Base-by-base conservation (phyloP, 2,888 invertebrate genomes). In the Hesperia comma region DNA sequence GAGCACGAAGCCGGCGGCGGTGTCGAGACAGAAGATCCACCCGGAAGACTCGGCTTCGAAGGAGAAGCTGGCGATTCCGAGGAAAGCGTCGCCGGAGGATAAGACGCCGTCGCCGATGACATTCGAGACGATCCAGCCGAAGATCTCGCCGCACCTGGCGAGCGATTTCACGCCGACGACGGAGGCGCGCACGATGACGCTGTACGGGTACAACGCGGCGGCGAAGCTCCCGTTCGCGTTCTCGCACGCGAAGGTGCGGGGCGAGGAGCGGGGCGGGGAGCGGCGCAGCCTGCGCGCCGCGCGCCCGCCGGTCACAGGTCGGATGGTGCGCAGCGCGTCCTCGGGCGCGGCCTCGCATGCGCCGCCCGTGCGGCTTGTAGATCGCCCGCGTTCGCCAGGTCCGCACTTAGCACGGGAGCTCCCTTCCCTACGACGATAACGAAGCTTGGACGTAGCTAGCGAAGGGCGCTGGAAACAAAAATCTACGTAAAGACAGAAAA, bases 281-380 rank as follows among this genome's bases (percentile, higher is more conserved):
- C 84, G 70, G 75, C 76, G 76, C 80, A 80, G 74, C 75, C 80
- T 53, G 73, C 71, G 69, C 53, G 74, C 72, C 51, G 67, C 63
- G 79, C 79, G 26, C 77, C 81, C 49, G 78, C 86, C 76, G 78
- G 82, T 73, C 72, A 79, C 75, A 82, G 83, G 80, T 90, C 91
- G 93, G 89, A 90, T 92, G 89, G 91, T 92, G 85, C 91, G 92
- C 83, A 91, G 92, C 86, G 92, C 88, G 80, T 92, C 92, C 69
- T 90, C 89, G 82, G 89, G 90, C 78, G 91, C 91, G 81, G 86
- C 87, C 77, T 68, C 87, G 88, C 90, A 85, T 87, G 85, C 85
- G 82, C 84, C 82, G 77, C 79, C 80, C 81, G 80, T 84, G 73
- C 82, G 75, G 84, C 85, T 82, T 82, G 79, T 85, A 86, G 84